phyloP scores from a whole-genome alignment of 2,113 vertebrate species.

The Campylorhamphus procurvoides region DNA sequence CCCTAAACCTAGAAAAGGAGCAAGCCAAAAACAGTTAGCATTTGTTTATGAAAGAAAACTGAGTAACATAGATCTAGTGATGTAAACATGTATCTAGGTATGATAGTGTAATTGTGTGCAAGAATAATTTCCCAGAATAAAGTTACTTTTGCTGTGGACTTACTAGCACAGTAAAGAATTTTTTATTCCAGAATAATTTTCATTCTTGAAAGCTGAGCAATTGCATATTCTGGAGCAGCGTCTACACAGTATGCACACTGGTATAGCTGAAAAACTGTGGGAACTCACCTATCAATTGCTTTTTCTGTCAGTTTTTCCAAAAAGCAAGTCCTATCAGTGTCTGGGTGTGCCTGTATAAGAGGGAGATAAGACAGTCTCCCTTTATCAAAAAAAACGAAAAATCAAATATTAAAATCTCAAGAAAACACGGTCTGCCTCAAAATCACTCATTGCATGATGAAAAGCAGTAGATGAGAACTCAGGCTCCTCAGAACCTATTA shows the following conservation, averaged over 20 bases:
- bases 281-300: not conserved
- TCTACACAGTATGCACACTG: not conserved
- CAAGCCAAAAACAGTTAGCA: accelerated
- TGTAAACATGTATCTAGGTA: not conserved
- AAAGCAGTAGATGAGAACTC: not conserved
- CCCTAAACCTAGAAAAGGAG: not conserved
- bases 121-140: not conserved
- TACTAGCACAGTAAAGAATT: not conserved
- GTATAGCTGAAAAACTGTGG: not conserved
- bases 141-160: not conserved
- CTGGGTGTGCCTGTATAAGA: not conserved
- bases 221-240: not conserved
- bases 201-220: not conserved
- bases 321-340: not conserved
- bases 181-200: not conserved
- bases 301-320: not conserved
- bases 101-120: not conserved
- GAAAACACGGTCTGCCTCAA: not conserved
- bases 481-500: not conserved
- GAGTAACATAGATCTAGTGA: not conserved
- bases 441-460: not conserved
- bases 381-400: not conserved
- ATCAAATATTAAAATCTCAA: not conserved
- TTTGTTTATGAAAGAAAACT: not conserved
- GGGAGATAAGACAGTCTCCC: not conserved